Evolutionary conservation across 2,888 invertebrate genomes (phyloP).

Genomic region (Acanthococcus lagerstroemiae): DNA sequence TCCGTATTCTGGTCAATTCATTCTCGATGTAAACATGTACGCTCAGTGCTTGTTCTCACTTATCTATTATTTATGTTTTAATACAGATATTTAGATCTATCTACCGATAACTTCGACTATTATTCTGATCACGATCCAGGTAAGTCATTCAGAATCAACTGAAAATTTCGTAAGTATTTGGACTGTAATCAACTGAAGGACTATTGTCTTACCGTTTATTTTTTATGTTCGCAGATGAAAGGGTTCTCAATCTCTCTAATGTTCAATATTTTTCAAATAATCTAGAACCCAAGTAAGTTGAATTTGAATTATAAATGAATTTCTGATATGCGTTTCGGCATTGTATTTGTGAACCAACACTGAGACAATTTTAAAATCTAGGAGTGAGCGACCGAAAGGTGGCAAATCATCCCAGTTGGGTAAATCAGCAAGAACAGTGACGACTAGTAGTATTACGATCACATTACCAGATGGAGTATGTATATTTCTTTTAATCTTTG

Average conservation of each 20-base stretch:
- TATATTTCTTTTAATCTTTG: too few species aligned
- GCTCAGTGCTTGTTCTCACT: background rate
- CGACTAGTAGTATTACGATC: too few species aligned
- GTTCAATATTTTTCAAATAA: background rate
- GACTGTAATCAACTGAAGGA: background rate
- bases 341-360: too few species aligned
- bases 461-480: background rate
- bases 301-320: background rate
- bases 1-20: too few species aligned
- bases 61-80: too few species aligned
- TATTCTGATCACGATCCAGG: background rate
- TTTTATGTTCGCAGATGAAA: background rate
- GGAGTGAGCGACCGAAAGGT: too few species aligned
- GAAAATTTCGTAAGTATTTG: background rate
- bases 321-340: background rate
- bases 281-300: background rate
- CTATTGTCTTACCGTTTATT: background rate
- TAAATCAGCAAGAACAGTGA: too few species aligned
- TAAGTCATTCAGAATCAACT: background rate
- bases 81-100: background rate
- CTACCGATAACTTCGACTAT: background rate
- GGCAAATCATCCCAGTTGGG: too few species aligned
- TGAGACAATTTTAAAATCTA: too few species aligned
- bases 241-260: background rate
- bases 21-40: background rate